Conservation (phyloP, 2,888 invertebrate species). For the Sclerodermus sp. region DNA sequence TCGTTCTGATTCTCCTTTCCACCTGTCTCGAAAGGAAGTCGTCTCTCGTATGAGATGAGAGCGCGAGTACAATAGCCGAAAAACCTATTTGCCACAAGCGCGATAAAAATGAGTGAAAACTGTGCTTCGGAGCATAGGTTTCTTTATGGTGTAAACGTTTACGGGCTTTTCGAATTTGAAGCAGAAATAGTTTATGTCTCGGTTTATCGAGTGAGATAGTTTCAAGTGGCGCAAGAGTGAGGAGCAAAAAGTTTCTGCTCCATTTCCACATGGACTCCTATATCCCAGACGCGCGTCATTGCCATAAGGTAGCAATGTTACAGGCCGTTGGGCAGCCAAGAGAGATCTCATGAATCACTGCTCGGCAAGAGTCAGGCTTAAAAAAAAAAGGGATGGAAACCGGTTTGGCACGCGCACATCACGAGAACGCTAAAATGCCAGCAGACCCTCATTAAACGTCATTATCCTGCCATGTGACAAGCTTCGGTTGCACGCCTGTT, state of each 20-base stretch:
- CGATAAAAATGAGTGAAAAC: no score
- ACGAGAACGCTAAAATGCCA: slow-evolving; percentile 5
- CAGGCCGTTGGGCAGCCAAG: slow-evolving; percentile 49
- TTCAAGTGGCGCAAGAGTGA: neutral
- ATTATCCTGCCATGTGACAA: slow-evolving; percentile 24
- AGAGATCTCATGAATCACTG: slow-evolving; percentile 48
- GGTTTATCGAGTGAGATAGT: no score
- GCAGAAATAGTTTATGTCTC: no score
- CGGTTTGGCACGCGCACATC: slow-evolving; percentile 35
- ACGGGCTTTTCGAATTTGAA: no score
- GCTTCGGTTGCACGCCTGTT: neutral
- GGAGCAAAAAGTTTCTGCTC: neutral
- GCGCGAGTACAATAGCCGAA: no score
- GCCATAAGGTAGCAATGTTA: slow-evolving; percentile 52
- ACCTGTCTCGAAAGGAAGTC: no score
- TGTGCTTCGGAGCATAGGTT: no score
- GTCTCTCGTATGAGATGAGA: no score
- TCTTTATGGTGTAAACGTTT: no score
- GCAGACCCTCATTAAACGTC: slow-evolving; percentile 30
- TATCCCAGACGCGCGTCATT: slow-evolving; percentile 29
- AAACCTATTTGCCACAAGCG: no score
- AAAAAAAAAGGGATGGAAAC: slow-evolving; percentile 26
- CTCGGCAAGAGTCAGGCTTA: slow-evolving; percentile 18
- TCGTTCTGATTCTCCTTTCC: no score
- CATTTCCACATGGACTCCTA: slow-evolving; percentile 27